These are phyloP conservation scores for Ormyrus rosae DNA, from an alignment of 2,888 invertebrate genomes.

Conservation along the genomic window DNA sequence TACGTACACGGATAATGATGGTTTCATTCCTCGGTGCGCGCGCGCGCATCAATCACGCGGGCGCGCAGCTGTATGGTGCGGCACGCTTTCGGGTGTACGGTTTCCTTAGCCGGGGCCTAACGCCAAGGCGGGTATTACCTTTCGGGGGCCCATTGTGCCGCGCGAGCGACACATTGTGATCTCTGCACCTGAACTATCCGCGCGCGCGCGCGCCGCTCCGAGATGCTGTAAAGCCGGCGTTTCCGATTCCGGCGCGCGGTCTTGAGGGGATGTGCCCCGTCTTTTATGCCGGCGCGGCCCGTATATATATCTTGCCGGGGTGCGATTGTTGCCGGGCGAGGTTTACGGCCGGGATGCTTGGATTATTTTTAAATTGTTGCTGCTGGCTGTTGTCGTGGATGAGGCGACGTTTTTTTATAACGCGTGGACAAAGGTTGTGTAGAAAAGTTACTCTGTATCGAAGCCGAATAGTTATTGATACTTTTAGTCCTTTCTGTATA, in stretches of 20 bases:
- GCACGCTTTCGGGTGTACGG: conserved; percentile 37
- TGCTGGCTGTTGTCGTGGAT: too few species aligned
- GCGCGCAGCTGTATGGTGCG: conserved; percentile 26
- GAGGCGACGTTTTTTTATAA: too few species aligned
- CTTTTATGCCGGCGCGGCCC: conserved; percentile 4
- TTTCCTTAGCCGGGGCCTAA: not conserved
- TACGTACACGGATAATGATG: conserved; percentile 35
- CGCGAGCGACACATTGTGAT: conserved; percentile 42
- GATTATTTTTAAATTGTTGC: too few species aligned
- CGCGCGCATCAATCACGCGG: conserved; percentile 38
- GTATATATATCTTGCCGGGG: too few species aligned
- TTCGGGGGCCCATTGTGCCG: conserved; percentile 52
- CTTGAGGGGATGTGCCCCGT: not conserved
- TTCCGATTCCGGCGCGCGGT: conserved; percentile 52
- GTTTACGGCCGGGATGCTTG: too few species aligned
- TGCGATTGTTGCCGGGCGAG: too few species aligned
- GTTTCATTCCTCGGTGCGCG: conserved; percentile 30
- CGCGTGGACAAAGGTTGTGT: too few species aligned
- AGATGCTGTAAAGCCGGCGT: conserved; percentile 37
- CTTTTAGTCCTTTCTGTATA: too few species aligned
- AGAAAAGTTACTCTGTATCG: too few species aligned
- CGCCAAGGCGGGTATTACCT: conserved; percentile 43
- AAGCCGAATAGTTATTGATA: too few species aligned
- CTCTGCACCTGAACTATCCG: conserved; percentile 59
- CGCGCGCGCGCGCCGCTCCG: conserved; percentile 35